Evolutionary conservation across 2,888 invertebrate species (phyloP), one percentile per base, ranked within the genome.

Genomic region (Drosophila peninsularis): DNA sequence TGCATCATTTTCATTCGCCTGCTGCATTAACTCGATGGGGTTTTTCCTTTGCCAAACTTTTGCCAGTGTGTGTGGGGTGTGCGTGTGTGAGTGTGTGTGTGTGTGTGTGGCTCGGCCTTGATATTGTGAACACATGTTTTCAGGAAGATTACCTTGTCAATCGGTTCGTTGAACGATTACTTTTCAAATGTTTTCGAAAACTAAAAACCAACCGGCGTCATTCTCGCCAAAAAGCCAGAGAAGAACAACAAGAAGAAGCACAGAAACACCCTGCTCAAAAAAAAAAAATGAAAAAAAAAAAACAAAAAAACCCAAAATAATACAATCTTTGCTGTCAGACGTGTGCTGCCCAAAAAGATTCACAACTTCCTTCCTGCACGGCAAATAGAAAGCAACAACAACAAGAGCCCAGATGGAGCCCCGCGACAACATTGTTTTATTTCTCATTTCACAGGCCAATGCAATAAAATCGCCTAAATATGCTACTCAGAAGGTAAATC

Each of bases 61-160:
- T 56, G 36, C 67, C 67, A 71, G 68, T 14, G 21, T 19, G 37
- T 27, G 44, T 14, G 36, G 62, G 47, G 61, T 47, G 65, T 37
- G 36, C 24, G 60, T 39, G 44, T 11, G 56, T 41, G 44, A 17
- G 75, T 24, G 45, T 14, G 27, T 37, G 50, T 30, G 54, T 60
- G 64, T 42, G 49, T 62, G 62, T 65, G 67, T 75, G 76, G 61
- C 63, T 61, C 45, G 73, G 69, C 84, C 83, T 86, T 86, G 83
- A 83, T 86, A 83, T 81, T 68, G 77, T 70, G 71, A 81, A 82
- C 80, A 88, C 89, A 89, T 90, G 89, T 89, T 90, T 76, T 75
- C 62, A 62, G 72, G 69, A 71, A 88, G 90, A 90, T 90, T 90
- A 89, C 78, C 88, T 79, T 90, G 90, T 89, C 90, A 90, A 89